Base-by-base conservation (phyloP, 2,888 invertebrate species). In the Nomada lathburiana region DNA sequence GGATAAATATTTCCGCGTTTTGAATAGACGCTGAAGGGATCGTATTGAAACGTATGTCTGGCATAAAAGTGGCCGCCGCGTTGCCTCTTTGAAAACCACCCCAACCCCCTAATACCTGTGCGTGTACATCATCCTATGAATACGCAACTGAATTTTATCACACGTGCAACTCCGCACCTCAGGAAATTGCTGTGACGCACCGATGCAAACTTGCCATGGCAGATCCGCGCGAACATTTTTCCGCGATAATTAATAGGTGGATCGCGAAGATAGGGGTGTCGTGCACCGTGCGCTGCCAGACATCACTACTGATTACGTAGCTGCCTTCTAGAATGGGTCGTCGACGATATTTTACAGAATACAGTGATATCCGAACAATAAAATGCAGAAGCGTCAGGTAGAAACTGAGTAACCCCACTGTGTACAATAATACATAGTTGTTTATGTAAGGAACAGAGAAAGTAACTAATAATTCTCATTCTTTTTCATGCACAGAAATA, bases 1-100 rank as follows among this genome's bases (percentile, higher is more conserved):
- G 65, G 75, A 74, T 83, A 80, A 84, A 82, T 82, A 80, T 80
- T 76, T 76, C 82, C 80, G 64, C 67, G 76, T 59, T 75, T 69
- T 77, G 82, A 82, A 82, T 85, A 69, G 60, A 23, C 59, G 65
- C 65, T 64, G 59, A 26, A 55, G 68, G 70, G 68, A 71, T 74
- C 64, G 68, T 64, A 76, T 62, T 57, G 69, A 69, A 50, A 57
- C 52, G 71, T 67, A 47, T 68, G 29, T 60, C 29, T 36, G 67
- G 69, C 60, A 68, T 74, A 76, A 84, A 73, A 47, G 62, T 44
- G 63, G 62, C 18, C 44, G 18, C 29, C 62, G 77, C 63, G 53
- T 55, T 69, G 55, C 68, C 64, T 74, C 73, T 75, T 82, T 65
- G 23, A 69, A 74, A 77, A 68, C 71, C 70, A 62, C 26, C 2